Evolutionary conservation across 2,797 vertebrate species (phyloP).

Genomic region (Melanogrammus aeglefinus): DNA sequence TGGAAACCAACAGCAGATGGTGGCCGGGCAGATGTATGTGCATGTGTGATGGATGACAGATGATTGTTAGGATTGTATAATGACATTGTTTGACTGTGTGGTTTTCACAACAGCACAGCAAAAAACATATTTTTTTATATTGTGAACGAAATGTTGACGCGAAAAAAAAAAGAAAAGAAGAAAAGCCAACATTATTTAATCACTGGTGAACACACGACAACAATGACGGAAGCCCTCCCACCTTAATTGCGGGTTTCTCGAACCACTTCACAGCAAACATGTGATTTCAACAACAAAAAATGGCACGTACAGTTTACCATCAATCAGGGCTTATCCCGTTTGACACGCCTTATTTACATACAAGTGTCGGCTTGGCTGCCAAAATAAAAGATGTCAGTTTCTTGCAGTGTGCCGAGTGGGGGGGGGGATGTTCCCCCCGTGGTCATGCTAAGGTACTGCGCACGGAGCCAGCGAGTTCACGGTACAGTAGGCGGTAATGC

Average conservation of each 20-base stretch:
- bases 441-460: no score
- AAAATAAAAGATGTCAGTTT: constrained; percentile 43
- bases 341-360: constrained; percentile 34
- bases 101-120: no score
- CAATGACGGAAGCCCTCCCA: constrained; percentile 39
- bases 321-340: constrained; percentile 44
- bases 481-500: no score
- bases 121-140: neutral
- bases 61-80: no score
- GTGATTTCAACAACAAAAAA: constrained; percentile 37
- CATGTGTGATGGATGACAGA: no score
- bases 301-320: constrained; percentile 52
- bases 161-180: neutral
- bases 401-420: no score
- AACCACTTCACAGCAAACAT: constrained; percentile 54
- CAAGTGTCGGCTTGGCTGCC: neutral
- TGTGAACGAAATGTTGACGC: neutral
- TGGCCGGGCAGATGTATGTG: no score
- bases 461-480: no score
- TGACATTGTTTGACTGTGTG: no score
- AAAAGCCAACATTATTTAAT: neutral
- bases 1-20: no score
- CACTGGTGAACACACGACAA: constrained; percentile 37
- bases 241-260: constrained; percentile 55
- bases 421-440: no score